Base-by-base conservation (phyloP, 2,888 invertebrate genomes). In the Campaea margaritaria region DNA sequence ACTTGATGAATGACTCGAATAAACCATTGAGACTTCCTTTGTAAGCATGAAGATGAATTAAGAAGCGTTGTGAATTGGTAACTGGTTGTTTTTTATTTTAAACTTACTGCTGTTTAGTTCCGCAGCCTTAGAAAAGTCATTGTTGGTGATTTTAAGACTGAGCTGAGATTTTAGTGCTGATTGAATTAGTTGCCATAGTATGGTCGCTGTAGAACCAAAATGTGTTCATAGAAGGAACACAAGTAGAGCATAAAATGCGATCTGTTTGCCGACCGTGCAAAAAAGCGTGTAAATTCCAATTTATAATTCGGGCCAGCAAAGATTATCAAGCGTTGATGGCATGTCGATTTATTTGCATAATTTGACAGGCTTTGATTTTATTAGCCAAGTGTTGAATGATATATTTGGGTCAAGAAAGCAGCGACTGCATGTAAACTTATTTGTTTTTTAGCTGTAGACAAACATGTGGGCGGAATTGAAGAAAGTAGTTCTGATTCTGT, bases 331-430 rank as follows among this genome's bases (percentile, higher is more conserved):
- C 31, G 54, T 56, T 57, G 57, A 61, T 42, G 58, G 42, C 55
- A 47, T 58, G 52, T 27, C 44, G 13, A 34, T 43, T 49, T 67
- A 67, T 69, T 67, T 62, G 52, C 64, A 61, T 62, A 70, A 62
- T 55, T 39, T 38, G 41, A 62, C 67, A 42, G 47, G 60, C 57
- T 65, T 58, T 60, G 57, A 44, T 64, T 45, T 47, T 34, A 60
- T 12, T 45, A 56, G 46, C 28, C 50, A 44, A 57, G 46, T 61
- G 48, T 55, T 47, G 44, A 52, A 5, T 55, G 53, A 60, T 62
- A 52, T 61, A 66, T 68, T 65, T 58, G 63, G 62, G 69, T 68
- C 67, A 66, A 63, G 55, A 61, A 57, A 63, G 50, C 62, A 49
- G 39, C 64, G 68, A 61, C 65, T 57, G 61, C 60, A 54, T 54